Evolutionary conservation across 2,113 vertebrate genomes (phyloP), one percentile per base, ranked within the genome.

Genomic region (Caranx melampygus): DNA sequence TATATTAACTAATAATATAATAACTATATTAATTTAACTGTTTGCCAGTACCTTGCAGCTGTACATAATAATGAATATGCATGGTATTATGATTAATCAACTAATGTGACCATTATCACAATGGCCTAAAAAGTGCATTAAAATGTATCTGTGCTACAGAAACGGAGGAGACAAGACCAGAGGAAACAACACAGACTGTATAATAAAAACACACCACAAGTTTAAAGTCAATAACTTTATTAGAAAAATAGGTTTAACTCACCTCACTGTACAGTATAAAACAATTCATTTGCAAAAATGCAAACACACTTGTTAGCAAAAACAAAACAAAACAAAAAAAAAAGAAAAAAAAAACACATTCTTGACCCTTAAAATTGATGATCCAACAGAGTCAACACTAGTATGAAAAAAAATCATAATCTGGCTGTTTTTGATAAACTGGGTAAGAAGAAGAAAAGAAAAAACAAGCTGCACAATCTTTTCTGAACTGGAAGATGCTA

Each of bases 171-270:
- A 26, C 26, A 26, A 26, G 26, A 26, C 26, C 26, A 26, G 26
- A 26, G 26, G 45, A 47, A 47, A 15, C 16, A 1, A 47, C 45
- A 15, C 45, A 15, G 14, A 9, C 40, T 11, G 14, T 0, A 55
- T 11, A 70, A 78, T 58, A 35, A 62, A 72, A 1, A 64, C 51
- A 87, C 37, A 73, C 72, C 18, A 26, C 21, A 1, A 26, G 16
- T 31, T 89, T 62, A 85, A 88, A 92, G 96, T 97, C 96, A 97
- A 97, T 95, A 96, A 96, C 96, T 97, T 98, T 98, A 98, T 97
- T 98, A 97, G 96, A 97, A 97, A 98, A 98, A 98, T 98, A 98
- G 96, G 95, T 97, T 97, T 96, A 95, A 96, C 93, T 97, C 95
- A 94, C 95, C 95, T 97, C 95, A 95, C 95, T 97, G 96, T 97